Conservation (phyloP, 2,113 vertebrate genomes). For the Perognathus longimembris region DNA sequence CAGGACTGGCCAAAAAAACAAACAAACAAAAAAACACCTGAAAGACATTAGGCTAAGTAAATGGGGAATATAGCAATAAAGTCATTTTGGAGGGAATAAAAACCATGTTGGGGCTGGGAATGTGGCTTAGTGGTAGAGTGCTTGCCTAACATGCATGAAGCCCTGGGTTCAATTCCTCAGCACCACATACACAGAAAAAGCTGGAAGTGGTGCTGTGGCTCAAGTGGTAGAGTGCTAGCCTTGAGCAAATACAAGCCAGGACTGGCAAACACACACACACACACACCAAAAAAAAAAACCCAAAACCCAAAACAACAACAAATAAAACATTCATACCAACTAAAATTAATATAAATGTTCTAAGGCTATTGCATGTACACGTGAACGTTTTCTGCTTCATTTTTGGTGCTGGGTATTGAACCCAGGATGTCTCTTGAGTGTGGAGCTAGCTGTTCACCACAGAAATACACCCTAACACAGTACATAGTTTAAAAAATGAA, state of each 20-base stretch:
- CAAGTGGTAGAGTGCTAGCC: too few species aligned
- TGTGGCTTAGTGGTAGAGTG: too few species aligned
- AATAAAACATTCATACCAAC: neutral
- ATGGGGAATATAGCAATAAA: neutral
- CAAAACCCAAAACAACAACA: too few species aligned
- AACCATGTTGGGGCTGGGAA: too few species aligned
- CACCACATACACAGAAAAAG: too few species aligned
- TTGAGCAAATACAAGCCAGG: too few species aligned
- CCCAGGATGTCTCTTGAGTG: neutral
- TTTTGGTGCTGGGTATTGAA: neutral
- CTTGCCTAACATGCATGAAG: too few species aligned
- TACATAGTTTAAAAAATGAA: neutral
- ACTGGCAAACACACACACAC: too few species aligned
- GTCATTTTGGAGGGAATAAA: neutral
- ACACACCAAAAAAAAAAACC: too few species aligned
- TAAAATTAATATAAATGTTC: constrained; percentile 20
- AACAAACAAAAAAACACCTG: neutral
- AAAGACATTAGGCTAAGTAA: neutral
- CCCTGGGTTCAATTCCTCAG: too few species aligned
- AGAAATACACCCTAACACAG: neutral
- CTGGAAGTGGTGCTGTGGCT: too few species aligned
- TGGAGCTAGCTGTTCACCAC: neutral
- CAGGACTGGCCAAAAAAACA: too few species aligned
- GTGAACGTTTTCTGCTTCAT: neutral
- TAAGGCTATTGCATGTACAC: neutral